These are phyloP conservation scores for Echinarachnius parma DNA, from an alignment of 53 echinoderm and acorn worm species.

Conservation along the genomic window DNA sequence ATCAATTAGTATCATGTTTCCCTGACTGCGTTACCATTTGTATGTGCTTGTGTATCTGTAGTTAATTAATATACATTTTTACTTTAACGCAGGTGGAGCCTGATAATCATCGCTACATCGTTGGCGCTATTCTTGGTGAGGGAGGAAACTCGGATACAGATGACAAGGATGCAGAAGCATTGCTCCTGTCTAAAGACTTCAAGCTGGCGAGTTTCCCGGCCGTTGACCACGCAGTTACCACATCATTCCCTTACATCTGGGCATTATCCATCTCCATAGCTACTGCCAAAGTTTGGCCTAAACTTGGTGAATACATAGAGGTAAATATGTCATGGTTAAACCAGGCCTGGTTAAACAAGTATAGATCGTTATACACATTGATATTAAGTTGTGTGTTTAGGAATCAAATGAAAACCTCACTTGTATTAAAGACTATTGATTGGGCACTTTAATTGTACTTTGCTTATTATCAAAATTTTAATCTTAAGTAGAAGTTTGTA, in stretches of 20 bases:
- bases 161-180: slow-evolving; percentile 58
- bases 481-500: too few species aligned
- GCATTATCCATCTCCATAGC: slow-evolving; percentile 65
- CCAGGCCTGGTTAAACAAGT: too few species aligned
- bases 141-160: slow-evolving; percentile 41
- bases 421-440: too few species aligned
- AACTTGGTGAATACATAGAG: slow-evolving; percentile 41
- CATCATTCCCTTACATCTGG: slow-evolving; percentile 65
- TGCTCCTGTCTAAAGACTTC: slow-evolving; percentile 40
- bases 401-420: too few species aligned
- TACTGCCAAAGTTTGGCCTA: slow-evolving; percentile 37
- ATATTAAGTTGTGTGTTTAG: too few species aligned
- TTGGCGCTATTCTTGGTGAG: slow-evolving; percentile 66
- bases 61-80: not conserved
- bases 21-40: too few species aligned
- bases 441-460: too few species aligned
- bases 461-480: too few species aligned
- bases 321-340: slow-evolving; percentile 25
- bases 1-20: too few species aligned
- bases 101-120: slow-evolving; percentile 43
- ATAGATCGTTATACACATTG: too few species aligned
- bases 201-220: slow-evolving; percentile 64
- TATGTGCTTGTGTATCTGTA: not conserved
- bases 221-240: slow-evolving; percentile 65
- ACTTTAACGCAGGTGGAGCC: slow-evolving; percentile 15